Evolutionary conservation across 1,140 invertebrate species (phyloP), one percentile per base, ranked within the genome.

Genomic region (Euura saliciscinereae): DNA sequence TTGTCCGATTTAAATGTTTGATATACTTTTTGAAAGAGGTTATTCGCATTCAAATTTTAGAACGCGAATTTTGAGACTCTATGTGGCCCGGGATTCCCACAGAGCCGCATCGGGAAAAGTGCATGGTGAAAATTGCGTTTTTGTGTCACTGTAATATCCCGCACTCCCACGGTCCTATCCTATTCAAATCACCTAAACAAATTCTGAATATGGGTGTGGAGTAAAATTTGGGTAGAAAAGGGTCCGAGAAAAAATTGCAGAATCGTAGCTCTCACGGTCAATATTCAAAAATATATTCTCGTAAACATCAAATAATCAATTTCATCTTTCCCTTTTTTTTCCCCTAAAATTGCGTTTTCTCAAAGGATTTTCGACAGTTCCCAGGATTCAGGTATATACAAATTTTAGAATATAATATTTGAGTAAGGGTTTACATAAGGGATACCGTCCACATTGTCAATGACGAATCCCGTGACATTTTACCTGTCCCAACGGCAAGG

Each of bases 341-440:
- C 8, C 68, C 28, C 13, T 42, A 44, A 46, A 69, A 69, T 69
- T 69, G 68, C 68, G 68, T 69, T 46, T 44, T 28, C 13, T 69
- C 11, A 69, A 69, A 69, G 68, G 68, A 45, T 13, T 13, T 44
- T 45, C 68, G 11, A 44, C 11, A 11, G 45, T 69, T 69, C 68
- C 68, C 68, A 69, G 66, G 66, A 67, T 44, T 28, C 66, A 67
- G 66, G 66, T 67, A 67, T 67, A 65, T 65, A 6, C 0, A 65
- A 10, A 44, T 28, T 10, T 65, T 76, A 78, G 78, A 76, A 77
- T 74, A 67, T 42, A 73, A 78, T 80, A 80, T 80, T 80, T 79
- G 74, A 76, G 79, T 76, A 74, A 74, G 51, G 74, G 77, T 82
- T 82, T 81, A 80, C 79, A 81, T 82, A 82, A 80, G 80, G 78